Evolutionary conservation across 2,113 vertebrate species (phyloP).

Genomic region (Anseranas semipalmata): DNA sequence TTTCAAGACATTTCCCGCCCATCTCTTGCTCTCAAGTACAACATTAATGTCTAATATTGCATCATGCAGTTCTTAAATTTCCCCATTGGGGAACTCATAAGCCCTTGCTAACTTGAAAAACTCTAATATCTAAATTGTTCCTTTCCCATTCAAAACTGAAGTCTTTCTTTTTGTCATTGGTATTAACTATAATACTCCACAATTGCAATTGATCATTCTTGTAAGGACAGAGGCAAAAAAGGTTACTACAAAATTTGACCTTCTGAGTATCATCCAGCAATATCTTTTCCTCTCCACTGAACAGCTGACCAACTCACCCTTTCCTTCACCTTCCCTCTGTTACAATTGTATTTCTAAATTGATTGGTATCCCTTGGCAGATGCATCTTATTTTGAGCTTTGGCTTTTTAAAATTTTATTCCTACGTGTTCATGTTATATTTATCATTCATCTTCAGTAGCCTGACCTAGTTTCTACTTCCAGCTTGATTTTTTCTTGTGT

Average conservation of each 20-base stretch:
- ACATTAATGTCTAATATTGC: neutral
- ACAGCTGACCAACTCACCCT: neutral
- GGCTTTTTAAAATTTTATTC: slow-evolving; percentile 29
- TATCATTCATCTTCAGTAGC: neutral
- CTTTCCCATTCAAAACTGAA: neutral
- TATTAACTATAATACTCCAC: neutral
- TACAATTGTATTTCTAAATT: neutral
- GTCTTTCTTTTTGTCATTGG: neutral
- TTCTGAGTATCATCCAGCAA: neutral
- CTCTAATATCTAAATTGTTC: neutral
- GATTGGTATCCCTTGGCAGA: slow-evolving; percentile 44
- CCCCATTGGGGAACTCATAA: neutral
- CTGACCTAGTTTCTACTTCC: slow-evolving; percentile 60
- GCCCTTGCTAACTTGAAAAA: neutral
- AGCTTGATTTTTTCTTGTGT: neutral
- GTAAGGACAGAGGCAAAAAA: neutral
- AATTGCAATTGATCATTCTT: neutral
- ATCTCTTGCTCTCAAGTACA: neutral
- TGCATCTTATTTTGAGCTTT: slow-evolving; percentile 20
- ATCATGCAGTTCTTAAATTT: neutral
- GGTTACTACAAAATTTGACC: neutral
- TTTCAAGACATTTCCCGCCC: neutral
- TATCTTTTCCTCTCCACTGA: neutral
- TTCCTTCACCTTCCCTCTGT: neutral
- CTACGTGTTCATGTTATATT: slow-evolving; percentile 48